Evolutionary conservation across 2,113 vertebrate species (phyloP).

Genomic region (Montifringilla adamsi): DNA sequence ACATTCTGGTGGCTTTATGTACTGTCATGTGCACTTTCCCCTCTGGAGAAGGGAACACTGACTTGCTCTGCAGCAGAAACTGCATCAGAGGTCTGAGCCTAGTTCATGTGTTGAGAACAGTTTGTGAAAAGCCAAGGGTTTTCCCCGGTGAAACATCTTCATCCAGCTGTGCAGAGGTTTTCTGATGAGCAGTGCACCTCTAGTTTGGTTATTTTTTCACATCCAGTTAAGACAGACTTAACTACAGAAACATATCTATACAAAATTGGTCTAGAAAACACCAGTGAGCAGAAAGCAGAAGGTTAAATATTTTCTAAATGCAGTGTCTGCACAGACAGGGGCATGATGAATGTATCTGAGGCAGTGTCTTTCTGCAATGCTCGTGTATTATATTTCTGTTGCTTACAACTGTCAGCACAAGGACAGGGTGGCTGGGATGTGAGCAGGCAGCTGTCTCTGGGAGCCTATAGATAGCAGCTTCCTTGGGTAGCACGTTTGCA

Average conservation of each 20-base stretch:
- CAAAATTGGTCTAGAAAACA: background rate
- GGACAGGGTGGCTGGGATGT: conserved; percentile 16
- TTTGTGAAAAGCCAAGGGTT: background rate
- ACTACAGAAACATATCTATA: background rate
- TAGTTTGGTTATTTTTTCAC: background rate
- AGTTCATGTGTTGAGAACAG: background rate
- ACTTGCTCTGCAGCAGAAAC: background rate
- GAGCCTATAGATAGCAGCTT: conserved; percentile 60
- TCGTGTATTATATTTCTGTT: conserved; percentile 2
- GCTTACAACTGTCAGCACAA: conserved; percentile 42
- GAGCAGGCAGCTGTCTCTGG: conserved; percentile 47
- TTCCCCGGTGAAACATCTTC: background rate
- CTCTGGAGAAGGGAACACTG: background rate
- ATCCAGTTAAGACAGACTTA: background rate
- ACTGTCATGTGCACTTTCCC: background rate
- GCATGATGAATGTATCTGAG: background rate
- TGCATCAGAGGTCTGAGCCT: background rate
- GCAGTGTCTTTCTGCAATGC: background rate
- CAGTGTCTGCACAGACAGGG: background rate
- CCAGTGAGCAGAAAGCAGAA: background rate
- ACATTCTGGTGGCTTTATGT: background rate
- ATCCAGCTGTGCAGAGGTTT: background rate
- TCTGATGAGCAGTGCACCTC: background rate
- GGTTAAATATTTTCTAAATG: background rate
- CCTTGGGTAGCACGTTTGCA: conserved; percentile 53